Evolutionary conservation across 2,113 vertebrate genomes (phyloP), one percentile per base, ranked within the genome.

Genomic region (Podilymbus podiceps): DNA sequence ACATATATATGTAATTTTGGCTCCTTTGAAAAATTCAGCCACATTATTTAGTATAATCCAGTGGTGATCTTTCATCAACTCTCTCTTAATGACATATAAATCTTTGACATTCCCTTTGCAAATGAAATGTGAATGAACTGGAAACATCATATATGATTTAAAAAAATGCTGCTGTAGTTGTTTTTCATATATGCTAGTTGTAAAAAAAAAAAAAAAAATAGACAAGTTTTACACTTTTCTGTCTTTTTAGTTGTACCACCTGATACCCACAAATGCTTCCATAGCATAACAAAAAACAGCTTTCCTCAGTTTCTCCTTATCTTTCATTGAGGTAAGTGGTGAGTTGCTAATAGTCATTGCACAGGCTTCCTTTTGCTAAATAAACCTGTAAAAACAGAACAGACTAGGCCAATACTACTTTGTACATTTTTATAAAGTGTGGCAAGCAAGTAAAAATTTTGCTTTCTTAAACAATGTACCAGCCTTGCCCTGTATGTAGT

Each of bases 391-490:
- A 62, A 44, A 62, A 9, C 8, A 52, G 22, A 73, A 6, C 1
- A 13, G 30, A 9, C n/a, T 6, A n/a, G n/a, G n/a, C n/a, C n/a
- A n/a, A n/a, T n/a, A n/a, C n/a, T n/a, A n/a, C n/a, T n/a, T n/a
- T n/a, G n/a, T n/a, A n/a, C n/a, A n/a, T n/a, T n/a, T n/a, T n/a
- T n/a, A n/a, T n/a, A 15, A 69, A 78, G 5, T 6, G 13, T 47
- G 42, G 15, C 3, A 8, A 77, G 58, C 22, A 47, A 47, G 21
- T 71, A 20, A 44, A 82, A 47, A 22, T 7, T 22, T 77, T 46
- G 30, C 40, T 8, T 0, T 1, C 8, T 49, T 52, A 52, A 88
- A 14, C 13, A 13, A 4, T 0, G 2, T 38, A 14, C 9, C 23
- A 80, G 11, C 11, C 64, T 56, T 76, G 46, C 27, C 40, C 22